Conservation (phyloP, 1,140 invertebrate species). For the Berghia stephanieae region DNA sequence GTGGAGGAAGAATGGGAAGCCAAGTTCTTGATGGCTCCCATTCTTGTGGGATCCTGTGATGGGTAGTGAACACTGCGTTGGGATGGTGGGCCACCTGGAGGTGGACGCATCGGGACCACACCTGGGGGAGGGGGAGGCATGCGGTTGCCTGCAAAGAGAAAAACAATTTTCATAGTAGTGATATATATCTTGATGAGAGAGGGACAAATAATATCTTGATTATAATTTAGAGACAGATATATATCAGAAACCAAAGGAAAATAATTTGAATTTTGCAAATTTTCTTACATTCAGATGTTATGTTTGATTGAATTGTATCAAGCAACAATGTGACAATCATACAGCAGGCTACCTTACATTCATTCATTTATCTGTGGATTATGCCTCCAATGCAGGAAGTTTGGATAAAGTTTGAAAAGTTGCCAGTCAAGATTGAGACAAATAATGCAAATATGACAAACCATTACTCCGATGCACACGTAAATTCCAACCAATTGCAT, state of each 20-base stretch:
- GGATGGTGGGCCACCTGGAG: slow-evolving; percentile 70
- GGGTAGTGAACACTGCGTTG: slow-evolving; percentile 82
- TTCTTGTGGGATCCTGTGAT: slow-evolving; percentile 90
- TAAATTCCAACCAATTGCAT: too few species aligned
- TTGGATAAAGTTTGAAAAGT: too few species aligned
- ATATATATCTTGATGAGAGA: not conserved
- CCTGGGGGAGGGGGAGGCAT: slow-evolving; percentile 66
- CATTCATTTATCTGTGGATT: too few species aligned
- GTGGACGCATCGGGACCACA: slow-evolving; percentile 71
- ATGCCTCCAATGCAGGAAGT: too few species aligned
- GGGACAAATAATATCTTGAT: not conserved
- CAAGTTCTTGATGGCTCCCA: slow-evolving; percentile 72
- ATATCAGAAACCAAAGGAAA: not conserved
- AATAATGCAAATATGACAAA: too few species aligned
- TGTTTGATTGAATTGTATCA: too few species aligned
- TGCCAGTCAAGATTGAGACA: too few species aligned
- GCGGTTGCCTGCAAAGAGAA: slow-evolving; percentile 50
- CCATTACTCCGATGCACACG: too few species aligned
- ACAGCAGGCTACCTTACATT: too few species aligned
- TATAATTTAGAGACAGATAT: not conserved
- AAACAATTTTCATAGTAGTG: slow-evolving; percentile 7
- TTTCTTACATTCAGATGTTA: not conserved
- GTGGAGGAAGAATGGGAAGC: too few species aligned
- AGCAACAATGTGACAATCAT: too few species aligned
- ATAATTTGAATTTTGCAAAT: not conserved